Percentiles rank a stretch among this genome's conserved stretches.
Conservation (phyloP, 2,797 vertebrate species). For the Notolabrus celidotus region DNA sequence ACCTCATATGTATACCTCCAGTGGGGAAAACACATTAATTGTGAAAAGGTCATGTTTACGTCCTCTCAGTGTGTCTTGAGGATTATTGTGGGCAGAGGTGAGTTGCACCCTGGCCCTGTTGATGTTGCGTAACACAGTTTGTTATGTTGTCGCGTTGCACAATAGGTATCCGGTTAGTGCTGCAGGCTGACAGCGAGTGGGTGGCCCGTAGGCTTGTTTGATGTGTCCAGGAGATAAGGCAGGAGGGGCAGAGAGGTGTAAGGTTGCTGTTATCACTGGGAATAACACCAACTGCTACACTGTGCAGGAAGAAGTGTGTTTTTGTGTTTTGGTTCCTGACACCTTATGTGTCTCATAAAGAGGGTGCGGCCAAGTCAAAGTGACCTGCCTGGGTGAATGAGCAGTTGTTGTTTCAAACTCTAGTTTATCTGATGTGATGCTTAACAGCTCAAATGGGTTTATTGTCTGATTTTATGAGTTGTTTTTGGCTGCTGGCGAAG, state of each 20-base stretch:
- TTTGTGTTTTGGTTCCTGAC: slow-evolving; percentile 53
- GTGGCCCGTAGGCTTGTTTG: slow-evolving; percentile 65
- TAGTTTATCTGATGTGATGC: slow-evolving; percentile 43
- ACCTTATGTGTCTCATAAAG: slow-evolving; percentile 41
- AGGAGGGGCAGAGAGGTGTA: slow-evolving; percentile 61
- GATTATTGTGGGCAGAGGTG: slow-evolving; percentile 47
- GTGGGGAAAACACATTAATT: background rate
- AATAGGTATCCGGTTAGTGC: slow-evolving; percentile 69
- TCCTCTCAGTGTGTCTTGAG: slow-evolving; percentile 36
- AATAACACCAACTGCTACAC: slow-evolving; percentile 47
- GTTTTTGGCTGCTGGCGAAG: slow-evolving; percentile 34
- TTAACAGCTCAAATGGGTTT: slow-evolving; percentile 42
- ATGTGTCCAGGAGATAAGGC: slow-evolving; percentile 71
- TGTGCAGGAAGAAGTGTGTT: slow-evolving; percentile 41
- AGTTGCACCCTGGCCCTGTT: slow-evolving; percentile 38
- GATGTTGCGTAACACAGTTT: slow-evolving; percentile 61
- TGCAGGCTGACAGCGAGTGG: slow-evolving; percentile 55
- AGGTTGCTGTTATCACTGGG: slow-evolving; percentile 64
- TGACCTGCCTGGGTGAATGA: slow-evolving; percentile 19
- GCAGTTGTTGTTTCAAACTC: slow-evolving; percentile 39
- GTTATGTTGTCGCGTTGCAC: slow-evolving; percentile 73
- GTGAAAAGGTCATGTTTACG: slow-evolving; percentile 50
- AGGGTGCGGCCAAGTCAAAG: slow-evolving; percentile 26
- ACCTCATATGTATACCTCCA: background rate
- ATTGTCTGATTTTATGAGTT: slow-evolving; percentile 42